Percentiles rank a stretch among this genome's conserved stretches.
These are phyloP conservation scores for Marmota monax DNA, from an alignment of 2,113 vertebrate species.

Conservation along the genomic window DNA sequence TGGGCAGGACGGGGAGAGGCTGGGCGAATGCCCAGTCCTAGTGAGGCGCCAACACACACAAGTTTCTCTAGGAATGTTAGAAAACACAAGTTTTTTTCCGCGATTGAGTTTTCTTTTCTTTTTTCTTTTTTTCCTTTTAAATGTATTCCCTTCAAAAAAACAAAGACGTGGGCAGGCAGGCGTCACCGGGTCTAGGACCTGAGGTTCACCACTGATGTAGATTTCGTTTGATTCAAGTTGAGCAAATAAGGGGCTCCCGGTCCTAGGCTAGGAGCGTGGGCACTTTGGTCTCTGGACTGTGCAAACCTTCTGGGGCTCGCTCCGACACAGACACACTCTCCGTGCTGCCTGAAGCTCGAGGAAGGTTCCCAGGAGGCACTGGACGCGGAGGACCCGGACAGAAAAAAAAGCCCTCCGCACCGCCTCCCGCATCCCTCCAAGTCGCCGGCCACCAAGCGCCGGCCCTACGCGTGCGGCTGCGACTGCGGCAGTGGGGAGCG, in stretches of 20 bases:
- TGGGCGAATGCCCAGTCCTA: neutral
- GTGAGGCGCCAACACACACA: neutral
- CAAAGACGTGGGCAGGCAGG: slow-evolving; percentile 29
- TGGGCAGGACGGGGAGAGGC: neutral
- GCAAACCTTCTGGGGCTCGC: neutral
- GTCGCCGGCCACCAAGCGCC: fast-evolving
- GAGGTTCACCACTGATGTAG: neutral
- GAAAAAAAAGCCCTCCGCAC: neutral
- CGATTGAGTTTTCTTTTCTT: neutral
- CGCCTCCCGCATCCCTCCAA: neutral
- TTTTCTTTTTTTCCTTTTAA: neutral
- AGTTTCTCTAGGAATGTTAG: neutral
- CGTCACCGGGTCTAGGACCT: neutral
- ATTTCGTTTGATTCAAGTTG: slow-evolving; percentile 64
- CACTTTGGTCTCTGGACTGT: neutral
- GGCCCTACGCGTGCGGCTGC: neutral
- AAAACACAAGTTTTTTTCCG: slow-evolving; percentile 39
- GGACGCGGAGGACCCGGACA: fast-evolving
- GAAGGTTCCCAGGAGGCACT: neutral
- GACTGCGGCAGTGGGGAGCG: neutral
- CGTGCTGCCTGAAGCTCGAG: neutral
- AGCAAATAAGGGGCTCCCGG: neutral
- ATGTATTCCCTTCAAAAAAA: neutral
- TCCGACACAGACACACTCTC: neutral
- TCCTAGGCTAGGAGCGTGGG: neutral